Percentiles rank a stretch among this genome's conserved stretches.
Conservation (phyloP, 2,797 vertebrate genomes). For the Anas georgica region DNA sequence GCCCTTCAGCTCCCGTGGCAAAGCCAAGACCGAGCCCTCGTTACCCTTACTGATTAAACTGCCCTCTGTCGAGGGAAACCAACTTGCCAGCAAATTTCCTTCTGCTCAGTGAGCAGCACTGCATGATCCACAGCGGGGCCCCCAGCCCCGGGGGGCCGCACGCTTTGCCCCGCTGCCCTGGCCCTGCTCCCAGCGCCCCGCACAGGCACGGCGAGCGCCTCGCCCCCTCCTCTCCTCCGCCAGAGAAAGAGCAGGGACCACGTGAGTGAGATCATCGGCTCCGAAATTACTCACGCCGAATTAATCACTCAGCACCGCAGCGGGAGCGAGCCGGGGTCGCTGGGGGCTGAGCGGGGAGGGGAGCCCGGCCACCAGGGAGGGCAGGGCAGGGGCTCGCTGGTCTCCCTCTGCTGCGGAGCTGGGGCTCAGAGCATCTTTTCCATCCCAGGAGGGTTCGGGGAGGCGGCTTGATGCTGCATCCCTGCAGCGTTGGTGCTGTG, state of each 20-base stretch:
- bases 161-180: neutral
- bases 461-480: neutral
- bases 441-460: accelerated
- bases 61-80: constrained; percentile 5
- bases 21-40: neutral
- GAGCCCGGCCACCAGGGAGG: no score
- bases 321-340: constrained; percentile 28
- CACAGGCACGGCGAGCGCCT: no score
- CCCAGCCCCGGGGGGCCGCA: neutral
- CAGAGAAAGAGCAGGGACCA: constrained; percentile 11
- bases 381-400: neutral
- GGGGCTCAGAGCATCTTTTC: accelerated
- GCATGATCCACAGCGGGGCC: neutral
- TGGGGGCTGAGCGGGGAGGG: neutral
- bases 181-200: neutral
- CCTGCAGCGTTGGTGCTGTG: neutral
- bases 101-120: neutral
- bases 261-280: constrained; percentile 63
- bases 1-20: neutral
- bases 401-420: neutral
- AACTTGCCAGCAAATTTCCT: constrained; percentile 38
- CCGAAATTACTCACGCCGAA: constrained; percentile 67
- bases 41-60: constrained; percentile 5
- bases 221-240: neutral
- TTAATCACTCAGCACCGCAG: constrained; percentile 57